Percentiles rank a stretch among this genome's conserved stretches.
Conservation (phyloP, 2,888 invertebrate genomes). For the Oscheius sp. region DNA sequence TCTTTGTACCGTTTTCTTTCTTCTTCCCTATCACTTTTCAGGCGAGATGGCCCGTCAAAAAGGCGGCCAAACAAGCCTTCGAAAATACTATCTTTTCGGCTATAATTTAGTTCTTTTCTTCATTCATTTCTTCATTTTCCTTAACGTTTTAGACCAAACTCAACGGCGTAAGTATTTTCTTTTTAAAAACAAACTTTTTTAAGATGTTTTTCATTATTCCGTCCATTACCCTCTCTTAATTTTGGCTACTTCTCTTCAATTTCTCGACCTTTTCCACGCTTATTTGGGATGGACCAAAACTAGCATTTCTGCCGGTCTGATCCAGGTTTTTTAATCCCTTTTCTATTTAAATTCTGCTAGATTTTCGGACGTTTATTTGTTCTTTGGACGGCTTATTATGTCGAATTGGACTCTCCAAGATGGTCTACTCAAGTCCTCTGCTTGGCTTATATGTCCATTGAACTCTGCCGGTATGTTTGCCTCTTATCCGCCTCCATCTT, state of each 20-base stretch:
- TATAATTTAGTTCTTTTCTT: constrained; percentile 27
- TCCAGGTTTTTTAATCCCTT: constrained; percentile 20
- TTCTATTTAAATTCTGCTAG: constrained; percentile 15
- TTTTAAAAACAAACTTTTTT: neutral
- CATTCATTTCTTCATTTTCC: constrained; percentile 15
- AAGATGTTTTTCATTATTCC: constrained; percentile 16
- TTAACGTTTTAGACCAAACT: constrained; percentile 3
- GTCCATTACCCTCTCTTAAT: constrained; percentile 13
- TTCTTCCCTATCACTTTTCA: neutral
- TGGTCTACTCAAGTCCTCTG: constrained; percentile 24
- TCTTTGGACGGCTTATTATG: constrained; percentile 23
- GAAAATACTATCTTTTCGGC: constrained; percentile 11
- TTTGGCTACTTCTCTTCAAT: constrained; percentile 33
- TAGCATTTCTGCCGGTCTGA: neutral
- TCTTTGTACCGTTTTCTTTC: neutral
- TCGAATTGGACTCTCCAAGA: neutral
- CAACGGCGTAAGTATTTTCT: neutral
- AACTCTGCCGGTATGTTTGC: constrained; percentile 32
- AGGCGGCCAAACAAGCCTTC: neutral
- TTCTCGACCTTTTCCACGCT: constrained; percentile 34
- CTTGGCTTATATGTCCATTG: constrained; percentile 38
- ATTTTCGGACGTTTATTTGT: constrained; percentile 41
- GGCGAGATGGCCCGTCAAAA: neutral
- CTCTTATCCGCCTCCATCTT: too few species aligned
- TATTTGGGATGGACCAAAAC: constrained; percentile 31